Base-by-base conservation (phyloP, 2,888 invertebrate species). In the Drosophila diplacantha region DNA sequence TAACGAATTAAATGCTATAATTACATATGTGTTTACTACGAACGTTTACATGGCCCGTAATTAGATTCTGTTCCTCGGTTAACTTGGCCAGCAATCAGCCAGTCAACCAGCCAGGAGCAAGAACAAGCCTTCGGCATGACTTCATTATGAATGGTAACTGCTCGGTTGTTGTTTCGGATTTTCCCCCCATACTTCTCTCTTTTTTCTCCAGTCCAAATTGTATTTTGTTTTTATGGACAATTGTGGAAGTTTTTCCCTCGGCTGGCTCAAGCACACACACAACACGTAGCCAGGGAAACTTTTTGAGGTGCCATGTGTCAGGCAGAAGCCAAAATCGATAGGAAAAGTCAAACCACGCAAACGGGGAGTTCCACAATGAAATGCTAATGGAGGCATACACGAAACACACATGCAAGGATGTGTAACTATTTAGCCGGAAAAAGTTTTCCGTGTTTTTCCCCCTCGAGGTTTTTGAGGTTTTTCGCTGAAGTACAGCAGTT, bases 101-200 rank as follows among this genome's bases (percentile, higher is more conserved):
- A 43, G 26, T 26, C 43, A 43, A 26, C 43, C 26, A 43, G 43
- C 26, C 12, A 16, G 14, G 3, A 12, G 34, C 37, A 32, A 46
- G 18, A 34, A 22, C 26, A 26, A 52, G 53, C 58, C 35, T 37
- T 61, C 44, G 61, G 51, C 61, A 51, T 51, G 62, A 62, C 62
- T 62, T 62, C 61, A 62, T 62, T 62, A 61, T 62, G 62, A 61
- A 51, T 44, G 32, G 51, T 37, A 60, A 60, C 50, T 50, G 60
- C 37, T 44, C 16, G 35, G 34, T 32, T 60, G 34, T 60, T 60
- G 61, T 61, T 61, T 58, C 51, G 51, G 51, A 44, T 44, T 44
- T 60, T 38, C 32, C 12, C 11, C 5, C 16, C 22, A 9, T n/a
- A n/a, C 44, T 7, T 11, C 11, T 24, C 18, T 24, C 12, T 12